Evolutionary conservation across 2,113 vertebrate genomes (phyloP).

Genomic region (Proterorhinus semilunaris): DNA sequence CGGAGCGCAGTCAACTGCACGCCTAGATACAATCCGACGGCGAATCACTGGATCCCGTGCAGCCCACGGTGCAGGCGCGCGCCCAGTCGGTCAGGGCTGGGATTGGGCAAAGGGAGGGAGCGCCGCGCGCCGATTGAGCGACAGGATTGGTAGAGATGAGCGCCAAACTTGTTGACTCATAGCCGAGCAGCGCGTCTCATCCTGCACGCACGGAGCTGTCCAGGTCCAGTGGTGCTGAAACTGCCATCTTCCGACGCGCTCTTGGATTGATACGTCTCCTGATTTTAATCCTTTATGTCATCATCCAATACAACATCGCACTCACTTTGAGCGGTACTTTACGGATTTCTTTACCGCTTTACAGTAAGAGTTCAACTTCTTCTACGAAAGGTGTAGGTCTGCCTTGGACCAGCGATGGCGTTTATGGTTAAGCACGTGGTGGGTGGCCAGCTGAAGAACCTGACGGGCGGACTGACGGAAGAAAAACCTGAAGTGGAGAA

Average conservation of each 20-base stretch:
- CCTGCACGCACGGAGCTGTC: constrained; percentile 66
- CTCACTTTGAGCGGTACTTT: constrained; percentile 14
- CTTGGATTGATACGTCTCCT: constrained; percentile 16
- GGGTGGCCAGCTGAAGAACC: constrained; percentile 94
- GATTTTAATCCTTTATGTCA: constrained; percentile 16
- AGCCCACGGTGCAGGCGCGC: constrained; percentile 43
- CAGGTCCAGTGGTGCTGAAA: constrained; percentile 68
- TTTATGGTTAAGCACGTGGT: constrained; percentile 98
- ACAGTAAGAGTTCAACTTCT: constrained; percentile 30
- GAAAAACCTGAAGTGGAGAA: constrained; percentile 90
- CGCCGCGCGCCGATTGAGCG: constrained; percentile 51
- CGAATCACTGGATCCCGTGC: constrained; percentile 61
- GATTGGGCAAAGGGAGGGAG: constrained; percentile 65
- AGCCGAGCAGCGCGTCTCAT: constrained; percentile 46
- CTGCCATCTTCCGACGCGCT: constrained; percentile 15
- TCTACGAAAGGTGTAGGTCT: constrained; percentile 21
- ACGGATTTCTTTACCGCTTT: constrained; percentile 27
- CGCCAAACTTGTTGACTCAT: constrained; percentile 75
- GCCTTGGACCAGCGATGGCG: constrained; percentile 79
- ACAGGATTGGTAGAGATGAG: constrained; percentile 71
- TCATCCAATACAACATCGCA: background rate
- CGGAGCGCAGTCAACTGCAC: constrained; percentile 44
- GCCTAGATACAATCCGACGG: constrained; percentile 52
- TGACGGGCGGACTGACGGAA: constrained; percentile 91
- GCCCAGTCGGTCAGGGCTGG: constrained; percentile 53